Base-by-base conservation (phyloP, 2,797 vertebrate genomes). In the Myotis myotis region DNA sequence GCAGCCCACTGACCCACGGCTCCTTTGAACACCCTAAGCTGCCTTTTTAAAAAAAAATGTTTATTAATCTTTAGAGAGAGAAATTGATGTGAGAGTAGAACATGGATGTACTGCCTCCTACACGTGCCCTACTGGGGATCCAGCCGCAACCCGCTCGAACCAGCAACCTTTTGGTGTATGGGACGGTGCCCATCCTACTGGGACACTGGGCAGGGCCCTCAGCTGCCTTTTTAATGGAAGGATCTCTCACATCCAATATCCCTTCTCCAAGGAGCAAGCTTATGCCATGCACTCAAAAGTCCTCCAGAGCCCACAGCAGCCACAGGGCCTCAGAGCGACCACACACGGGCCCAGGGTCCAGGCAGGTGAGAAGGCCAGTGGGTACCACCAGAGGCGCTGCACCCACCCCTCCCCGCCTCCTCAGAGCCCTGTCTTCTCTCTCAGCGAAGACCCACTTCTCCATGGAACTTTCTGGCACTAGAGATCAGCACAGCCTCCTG, bases 231-330 rank as follows among this genome's bases (percentile, higher is more conserved):
- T 49, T 9, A n/a, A 23, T 0, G 8, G 12, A 13, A 33, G 9
- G 11, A 47, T 3, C 3, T 28, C 8, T 15, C 20, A 0, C 3
- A 25, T 9, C 36, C 20, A 3, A 9, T 3, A 6, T 12, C 68
- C 47, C 72, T 11, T 1, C 33, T 5, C 22, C 3, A 2, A 4
- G 17, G 17, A 41, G 38, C n/a, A 53, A 51, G 12, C 20, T 4
- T 1, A 5, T 3, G 30, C 55, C 23, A 0, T 2, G 2, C 1
- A 2, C 3, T 10, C 11, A 5, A 3, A 23, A 4, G 5, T 60
- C 44, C 30, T 57, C 92, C 44, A 0, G n/a, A 57, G 36, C 20
- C 38, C 1, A 0, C 47, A 23, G 47, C 16, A 17, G 64, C n/a
- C 44, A 7, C 2, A 0, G 44, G 33, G n/a, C 6, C 47, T 76